Evolutionary conservation across 2,797 vertebrate species (phyloP), one percentile per base, ranked within the genome.

Genomic region (Florisuga fusca): DNA sequence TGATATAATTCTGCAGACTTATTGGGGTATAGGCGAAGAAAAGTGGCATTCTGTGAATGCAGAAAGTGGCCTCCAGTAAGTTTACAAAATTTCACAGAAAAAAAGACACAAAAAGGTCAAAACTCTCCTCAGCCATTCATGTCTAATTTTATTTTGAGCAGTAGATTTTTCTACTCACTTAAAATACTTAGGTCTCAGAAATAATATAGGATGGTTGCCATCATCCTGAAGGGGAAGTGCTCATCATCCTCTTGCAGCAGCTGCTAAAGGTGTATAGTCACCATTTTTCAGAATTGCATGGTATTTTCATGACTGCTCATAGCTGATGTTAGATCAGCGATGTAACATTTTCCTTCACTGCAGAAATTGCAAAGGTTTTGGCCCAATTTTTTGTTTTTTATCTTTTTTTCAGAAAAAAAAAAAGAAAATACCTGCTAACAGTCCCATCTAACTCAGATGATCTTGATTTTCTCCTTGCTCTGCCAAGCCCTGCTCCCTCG

Each of bases 61-160:
- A 96, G 96, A 95, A 96, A 95, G 91, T 82, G 84, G 85, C 71
- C 50, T 91, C 93, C 88, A 95, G 91, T 90, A 84, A 94, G 71
- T 90, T 93, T 31, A 43, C 67, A 76, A 77, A 88, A 93, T 79
- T 96, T 96, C 87, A 88, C 76, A 84, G 95, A 91, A 96, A 93
- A 91, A 93, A 46, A 0, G 59, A 79, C 85, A 79, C 67, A 1
- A 71, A 95, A 95, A 97, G 82, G 93, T 97, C 94, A 90, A 84
- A 53, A 15, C 27, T 92, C 69, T 78, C 69, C 82, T 72, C 55
- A 86, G 55, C 50, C 48, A 66, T 81, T 95, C 81, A 33, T 43
- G 29, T 69, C 48, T 87, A 5, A 77, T 91, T 85, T 89, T 51
- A 53, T 80, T 90, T 78, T 1, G 1, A 93, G 73, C 62, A 76